Evolutionary conservation across 2,113 vertebrate genomes (phyloP).

Genomic region (Chlamydotis undulata): DNA sequence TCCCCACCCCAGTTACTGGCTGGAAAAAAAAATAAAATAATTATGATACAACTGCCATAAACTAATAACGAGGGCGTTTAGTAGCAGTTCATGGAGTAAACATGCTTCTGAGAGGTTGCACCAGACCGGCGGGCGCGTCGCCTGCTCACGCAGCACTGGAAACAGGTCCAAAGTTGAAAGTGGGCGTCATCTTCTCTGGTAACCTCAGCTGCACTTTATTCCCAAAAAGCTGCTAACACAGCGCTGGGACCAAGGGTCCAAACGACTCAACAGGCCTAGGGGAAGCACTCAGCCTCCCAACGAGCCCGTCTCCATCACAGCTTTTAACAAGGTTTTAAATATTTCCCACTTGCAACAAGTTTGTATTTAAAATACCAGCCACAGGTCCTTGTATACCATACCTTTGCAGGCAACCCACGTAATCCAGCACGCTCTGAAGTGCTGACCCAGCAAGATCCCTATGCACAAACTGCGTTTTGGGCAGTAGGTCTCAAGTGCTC

Average conservation of each 20-base stretch:
- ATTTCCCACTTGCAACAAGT: background rate
- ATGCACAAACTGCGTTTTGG: accelerated
- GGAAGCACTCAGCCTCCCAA: background rate
- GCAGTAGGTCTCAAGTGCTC: accelerated
- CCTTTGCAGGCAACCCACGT: background rate
- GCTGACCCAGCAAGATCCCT: background rate
- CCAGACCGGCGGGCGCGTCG: background rate
- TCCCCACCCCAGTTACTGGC: background rate
- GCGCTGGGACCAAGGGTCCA: background rate
- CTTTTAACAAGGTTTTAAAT: background rate
- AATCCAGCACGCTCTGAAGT: background rate
- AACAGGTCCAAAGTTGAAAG: slow-evolving; percentile 8
- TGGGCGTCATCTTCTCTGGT: background rate
- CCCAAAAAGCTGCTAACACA: background rate
- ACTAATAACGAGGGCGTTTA: background rate
- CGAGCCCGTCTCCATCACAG: accelerated
- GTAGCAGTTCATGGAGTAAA: background rate
- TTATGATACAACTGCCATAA: background rate
- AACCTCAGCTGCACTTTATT: background rate
- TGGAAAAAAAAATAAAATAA: slow-evolving; percentile 18
- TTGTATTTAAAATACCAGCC: background rate
- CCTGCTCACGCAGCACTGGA: background rate
- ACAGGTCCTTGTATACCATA: accelerated
- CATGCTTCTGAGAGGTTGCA: background rate
- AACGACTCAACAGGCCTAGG: background rate